Evolutionary conservation across 2,113 vertebrate species (phyloP).

Genomic region (Chaetodon trifascialis): DNA sequence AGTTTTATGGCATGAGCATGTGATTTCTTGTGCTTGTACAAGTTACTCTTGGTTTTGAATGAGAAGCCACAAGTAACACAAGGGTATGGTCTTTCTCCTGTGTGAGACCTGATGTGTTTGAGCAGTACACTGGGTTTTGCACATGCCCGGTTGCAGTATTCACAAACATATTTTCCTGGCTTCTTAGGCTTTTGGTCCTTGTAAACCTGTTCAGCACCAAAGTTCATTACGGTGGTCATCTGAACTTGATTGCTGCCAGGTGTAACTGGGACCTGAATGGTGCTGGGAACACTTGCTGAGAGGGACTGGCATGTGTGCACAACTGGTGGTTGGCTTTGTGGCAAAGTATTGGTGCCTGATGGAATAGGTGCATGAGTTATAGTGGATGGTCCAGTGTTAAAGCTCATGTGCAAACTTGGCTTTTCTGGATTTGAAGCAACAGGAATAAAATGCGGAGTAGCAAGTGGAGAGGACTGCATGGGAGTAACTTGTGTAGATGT

Average conservation of each 20-base stretch:
- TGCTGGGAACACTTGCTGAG: slow-evolving; percentile 88
- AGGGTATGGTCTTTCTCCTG: slow-evolving; percentile 96
- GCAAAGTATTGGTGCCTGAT: slow-evolving; percentile 87
- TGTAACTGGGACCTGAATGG: slow-evolving; percentile 89
- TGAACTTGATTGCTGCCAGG: slow-evolving; percentile 90
- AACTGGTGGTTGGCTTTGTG: slow-evolving; percentile 90
- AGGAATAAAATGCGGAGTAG: slow-evolving; percentile 80
- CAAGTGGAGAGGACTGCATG: slow-evolving; percentile 76
- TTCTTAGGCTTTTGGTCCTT: slow-evolving; percentile 99
- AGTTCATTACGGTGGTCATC: slow-evolving; percentile 89
- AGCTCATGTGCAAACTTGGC: slow-evolving; percentile 86
- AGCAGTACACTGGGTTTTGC: slow-evolving; percentile 97
- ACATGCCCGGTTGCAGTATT: slow-evolving; percentile 95
- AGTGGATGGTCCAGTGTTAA: slow-evolving; percentile 85
- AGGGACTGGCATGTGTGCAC: slow-evolving; percentile 88
- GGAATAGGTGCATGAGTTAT: slow-evolving; percentile 86
- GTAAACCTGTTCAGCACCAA: slow-evolving; percentile 89
- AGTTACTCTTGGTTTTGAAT: slow-evolving; percentile 99
- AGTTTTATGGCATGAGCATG: slow-evolving; percentile 98
- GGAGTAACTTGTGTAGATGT: slow-evolving; percentile 74
- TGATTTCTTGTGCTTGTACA: slow-evolving; percentile 99
- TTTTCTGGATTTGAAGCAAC: slow-evolving; percentile 84
- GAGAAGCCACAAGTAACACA: slow-evolving; percentile 99
- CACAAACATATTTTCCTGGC: slow-evolving; percentile 96
- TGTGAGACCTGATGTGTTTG: slow-evolving; percentile 98